phyloP scores from a whole-genome alignment of 2,113 vertebrate species.

The Campylorhamphus procurvoides region DNA sequence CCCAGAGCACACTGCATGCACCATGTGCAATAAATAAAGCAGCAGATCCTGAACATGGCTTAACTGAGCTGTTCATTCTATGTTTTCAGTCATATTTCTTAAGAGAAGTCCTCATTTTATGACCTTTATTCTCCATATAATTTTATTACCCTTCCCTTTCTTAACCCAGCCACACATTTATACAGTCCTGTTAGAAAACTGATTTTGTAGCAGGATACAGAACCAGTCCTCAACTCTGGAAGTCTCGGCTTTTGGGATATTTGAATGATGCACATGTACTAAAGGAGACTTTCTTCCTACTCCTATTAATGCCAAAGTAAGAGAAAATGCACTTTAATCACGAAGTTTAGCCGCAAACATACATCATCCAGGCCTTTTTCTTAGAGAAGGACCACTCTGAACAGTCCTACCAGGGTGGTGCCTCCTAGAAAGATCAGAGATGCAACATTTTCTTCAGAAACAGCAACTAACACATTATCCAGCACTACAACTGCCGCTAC shows the following conservation, averaged over 20 bases:
- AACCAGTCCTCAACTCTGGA: background rate
- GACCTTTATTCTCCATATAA: background rate
- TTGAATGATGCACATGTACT: accelerated
- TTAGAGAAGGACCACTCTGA: background rate
- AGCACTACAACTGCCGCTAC: background rate
- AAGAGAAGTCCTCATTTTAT: background rate
- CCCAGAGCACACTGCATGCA: background rate
- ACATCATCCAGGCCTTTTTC: background rate
- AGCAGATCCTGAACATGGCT: background rate
- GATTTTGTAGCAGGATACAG: background rate
- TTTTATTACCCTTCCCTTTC: background rate
- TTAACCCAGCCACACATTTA: background rate
- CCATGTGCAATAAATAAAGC: background rate
- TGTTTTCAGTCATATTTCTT: background rate
- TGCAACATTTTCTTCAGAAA: background rate
- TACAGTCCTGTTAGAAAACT: background rate
- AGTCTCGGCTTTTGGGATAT: background rate
- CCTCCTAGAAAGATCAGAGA: background rate
- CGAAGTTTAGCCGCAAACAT: background rate
- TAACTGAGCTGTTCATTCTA: background rate
- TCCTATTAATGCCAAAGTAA: background rate
- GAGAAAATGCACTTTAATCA: background rate
- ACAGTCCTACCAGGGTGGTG: background rate
- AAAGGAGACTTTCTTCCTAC: background rate
- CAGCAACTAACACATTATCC: background rate